These are phyloP conservation scores for Dermatophagoides farinae DNA, from an alignment of 1,140 invertebrate species.

Conservation along the genomic window DNA sequence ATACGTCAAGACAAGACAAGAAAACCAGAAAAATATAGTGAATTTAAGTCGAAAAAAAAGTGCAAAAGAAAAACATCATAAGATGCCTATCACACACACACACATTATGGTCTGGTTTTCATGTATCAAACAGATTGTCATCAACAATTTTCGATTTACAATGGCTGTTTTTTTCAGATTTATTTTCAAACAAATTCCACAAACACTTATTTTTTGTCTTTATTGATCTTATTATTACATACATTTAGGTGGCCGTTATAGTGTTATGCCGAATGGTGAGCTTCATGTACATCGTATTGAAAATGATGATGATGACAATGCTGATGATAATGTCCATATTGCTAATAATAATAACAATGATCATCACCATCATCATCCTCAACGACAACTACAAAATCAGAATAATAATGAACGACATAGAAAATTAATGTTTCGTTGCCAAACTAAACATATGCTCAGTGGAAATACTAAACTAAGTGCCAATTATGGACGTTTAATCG, in stretches of 20 bases:
- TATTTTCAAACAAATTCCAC: not conserved
- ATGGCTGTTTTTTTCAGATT: not conserved
- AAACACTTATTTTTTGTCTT: not conserved
- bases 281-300: conserved; percentile 51
- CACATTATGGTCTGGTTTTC: no score
- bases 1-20: no score
- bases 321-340: not conserved
- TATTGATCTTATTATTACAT: not conserved
- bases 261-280: conserved; percentile 59
- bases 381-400: not conserved
- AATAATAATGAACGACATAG: conserved; percentile 35
- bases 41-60: no score
- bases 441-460: conserved; percentile 59
- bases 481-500: conserved; percentile 39
- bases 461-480: conserved; percentile 45
- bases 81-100: no score
- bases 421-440: conserved; percentile 56
- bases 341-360: not conserved
- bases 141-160: not conserved
- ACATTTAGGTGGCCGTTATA: conserved; percentile 32
- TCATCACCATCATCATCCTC: conserved; percentile 23
- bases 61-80: no score
- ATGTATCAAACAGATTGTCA: not conserved
- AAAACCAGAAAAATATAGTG: no score
- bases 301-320: not conserved